phyloP scores from a whole-genome alignment of 2,888 invertebrate genomes.

The Rhaphigaster nebulosa region DNA sequence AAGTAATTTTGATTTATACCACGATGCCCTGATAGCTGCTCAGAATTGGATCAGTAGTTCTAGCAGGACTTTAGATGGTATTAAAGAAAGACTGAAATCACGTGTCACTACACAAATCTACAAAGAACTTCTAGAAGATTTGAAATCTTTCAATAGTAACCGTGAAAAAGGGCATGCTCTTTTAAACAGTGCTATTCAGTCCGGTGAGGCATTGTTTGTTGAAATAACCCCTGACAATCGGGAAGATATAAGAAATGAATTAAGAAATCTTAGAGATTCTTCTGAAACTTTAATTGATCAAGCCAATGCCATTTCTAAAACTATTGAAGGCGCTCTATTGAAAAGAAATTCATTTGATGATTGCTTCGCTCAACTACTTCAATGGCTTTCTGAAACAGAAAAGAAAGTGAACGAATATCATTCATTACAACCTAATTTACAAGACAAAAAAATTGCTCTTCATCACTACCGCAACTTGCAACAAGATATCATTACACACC shows the following conservation, averaged over 20 bases:
- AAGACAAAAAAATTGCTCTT: conserved; percentile 89
- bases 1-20: conserved; percentile 79
- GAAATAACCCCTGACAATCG: conserved; percentile 89
- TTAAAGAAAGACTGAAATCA: conserved; percentile 81
- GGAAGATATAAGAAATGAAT: conserved; percentile 85
- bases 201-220: conserved; percentile 90
- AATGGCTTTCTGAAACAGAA: conserved; percentile 87
- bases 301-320: conserved; percentile 86
- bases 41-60: conserved; percentile 85
- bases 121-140: conserved; percentile 80
- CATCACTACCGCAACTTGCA: conserved; percentile 84
- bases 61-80: conserved; percentile 80
- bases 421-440: conserved; percentile 82
- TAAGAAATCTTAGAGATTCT: conserved; percentile 83
- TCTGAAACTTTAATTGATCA: conserved; percentile 89
- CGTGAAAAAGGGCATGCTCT: conserved; percentile 85
- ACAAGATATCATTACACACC: conserved; percentile 89
- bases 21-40: conserved; percentile 77
- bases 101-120: conserved; percentile 78
- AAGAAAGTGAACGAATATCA: conserved; percentile 80
- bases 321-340: conserved; percentile 89
- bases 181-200: conserved; percentile 84
- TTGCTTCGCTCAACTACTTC: conserved; percentile 86
- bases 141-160: conserved; percentile 80
- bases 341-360: conserved; percentile 95